Conservation (phyloP, 1,140 invertebrate genomes). For the Trachelipus rathkii region DNA sequence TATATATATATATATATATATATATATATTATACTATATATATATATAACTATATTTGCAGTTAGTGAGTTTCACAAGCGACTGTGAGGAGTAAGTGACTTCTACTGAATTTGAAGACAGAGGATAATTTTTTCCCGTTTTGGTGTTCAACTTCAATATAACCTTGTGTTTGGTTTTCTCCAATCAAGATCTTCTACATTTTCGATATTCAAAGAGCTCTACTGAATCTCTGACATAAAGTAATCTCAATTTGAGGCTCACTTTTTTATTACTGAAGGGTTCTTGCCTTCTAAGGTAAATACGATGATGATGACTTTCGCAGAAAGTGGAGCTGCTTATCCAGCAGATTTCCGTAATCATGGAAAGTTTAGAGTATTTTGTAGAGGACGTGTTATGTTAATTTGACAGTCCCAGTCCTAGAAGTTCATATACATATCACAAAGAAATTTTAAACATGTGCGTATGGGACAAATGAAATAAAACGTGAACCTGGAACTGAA, state of each 20-base stretch:
- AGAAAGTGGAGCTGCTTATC: background rate
- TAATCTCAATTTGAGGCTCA: background rate
- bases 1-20: too few species aligned
- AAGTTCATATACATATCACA: too few species aligned
- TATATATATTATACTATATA: too few species aligned
- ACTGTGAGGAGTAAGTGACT: too few species aligned
- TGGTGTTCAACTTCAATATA: too few species aligned
- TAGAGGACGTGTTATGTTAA: constrained; percentile 66
- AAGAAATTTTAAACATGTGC: too few species aligned
- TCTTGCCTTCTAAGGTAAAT: background rate
- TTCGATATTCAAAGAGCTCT: background rate
- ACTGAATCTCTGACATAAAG: background rate
- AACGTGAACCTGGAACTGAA: background rate
- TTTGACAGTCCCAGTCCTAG: constrained; percentile 69
- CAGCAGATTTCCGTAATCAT: constrained; percentile 19
- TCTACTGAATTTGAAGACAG: too few species aligned
- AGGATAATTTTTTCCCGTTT: too few species aligned
- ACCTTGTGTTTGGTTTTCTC: background rate
- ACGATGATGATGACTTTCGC: background rate
- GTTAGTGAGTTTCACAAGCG: too few species aligned
- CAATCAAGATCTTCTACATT: background rate
- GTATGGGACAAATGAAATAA: too few species aligned
- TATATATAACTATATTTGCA: too few species aligned
- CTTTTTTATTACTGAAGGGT: background rate
- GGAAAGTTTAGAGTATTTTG: constrained; percentile 52